These are phyloP conservation scores for Drosophila glabriapex DNA, from an alignment of 2,888 invertebrate genomes.

Conservation along the genomic window DNA sequence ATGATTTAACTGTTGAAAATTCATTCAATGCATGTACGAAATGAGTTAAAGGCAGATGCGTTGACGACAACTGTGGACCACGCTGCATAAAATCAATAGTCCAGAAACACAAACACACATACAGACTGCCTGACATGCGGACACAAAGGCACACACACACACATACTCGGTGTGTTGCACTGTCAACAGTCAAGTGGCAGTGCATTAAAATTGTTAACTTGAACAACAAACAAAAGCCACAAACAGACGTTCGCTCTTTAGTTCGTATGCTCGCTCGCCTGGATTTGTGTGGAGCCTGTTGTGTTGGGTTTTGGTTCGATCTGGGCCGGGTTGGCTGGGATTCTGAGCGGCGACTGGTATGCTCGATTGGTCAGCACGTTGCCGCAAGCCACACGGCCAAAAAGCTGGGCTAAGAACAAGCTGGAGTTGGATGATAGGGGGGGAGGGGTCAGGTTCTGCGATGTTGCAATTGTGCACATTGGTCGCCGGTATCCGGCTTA, in stretches of 20 bases:
- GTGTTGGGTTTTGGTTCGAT: neutral
- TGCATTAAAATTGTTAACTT: constrained; percentile 82
- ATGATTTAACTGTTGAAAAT: constrained; percentile 57
- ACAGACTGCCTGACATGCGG: constrained; percentile 9
- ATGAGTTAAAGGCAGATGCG: constrained; percentile 50
- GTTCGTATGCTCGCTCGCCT: constrained; percentile 14
- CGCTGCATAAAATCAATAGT: constrained; percentile 72
- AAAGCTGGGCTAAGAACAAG: constrained; percentile 20
- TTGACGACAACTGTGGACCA: constrained; percentile 44
- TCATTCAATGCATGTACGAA: constrained; percentile 51
- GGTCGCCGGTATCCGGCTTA: constrained; percentile 80
- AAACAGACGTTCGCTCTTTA: constrained; percentile 62
- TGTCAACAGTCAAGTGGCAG: constrained; percentile 82
- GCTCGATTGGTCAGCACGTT: constrained; percentile 47
- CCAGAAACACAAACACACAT: constrained; percentile 22
- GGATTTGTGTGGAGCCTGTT: constrained; percentile 5
- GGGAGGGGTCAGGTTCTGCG: neutral
- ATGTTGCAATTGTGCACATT: constrained; percentile 74
- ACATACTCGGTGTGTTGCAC: constrained; percentile 61
- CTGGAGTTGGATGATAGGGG: neutral
- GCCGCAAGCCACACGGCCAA: constrained; percentile 47
- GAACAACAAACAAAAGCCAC: constrained; percentile 81
- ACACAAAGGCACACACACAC: constrained; percentile 11
- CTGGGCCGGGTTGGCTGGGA: constrained; percentile 2
- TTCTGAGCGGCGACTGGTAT: constrained; percentile 19